Conservation (phyloP, 2,888 invertebrate genomes). For the Ochropacha duplaris region DNA sequence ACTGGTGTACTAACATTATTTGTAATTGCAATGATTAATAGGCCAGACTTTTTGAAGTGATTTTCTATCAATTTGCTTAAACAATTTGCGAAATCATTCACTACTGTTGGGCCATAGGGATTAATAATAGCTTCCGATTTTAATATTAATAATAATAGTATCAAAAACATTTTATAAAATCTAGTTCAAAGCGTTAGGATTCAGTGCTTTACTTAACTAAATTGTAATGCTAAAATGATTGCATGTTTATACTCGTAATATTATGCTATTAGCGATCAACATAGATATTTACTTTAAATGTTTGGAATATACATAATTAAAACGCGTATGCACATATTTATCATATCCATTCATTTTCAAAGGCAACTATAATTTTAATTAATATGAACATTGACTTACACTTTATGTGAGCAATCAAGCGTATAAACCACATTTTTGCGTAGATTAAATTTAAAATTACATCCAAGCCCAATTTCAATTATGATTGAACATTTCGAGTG, state of each 20-base stretch:
- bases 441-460: no score
- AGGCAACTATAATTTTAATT: no score
- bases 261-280: not conserved
- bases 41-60: constrained; percentile 52
- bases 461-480: no score
- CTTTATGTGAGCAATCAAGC: no score
- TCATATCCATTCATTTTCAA: no score
- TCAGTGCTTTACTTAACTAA: not conserved
- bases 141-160: constrained; percentile 21
- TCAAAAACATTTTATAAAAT: constrained; percentile 16
- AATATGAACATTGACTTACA: not conserved
- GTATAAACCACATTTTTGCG: no score
- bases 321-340: not conserved
- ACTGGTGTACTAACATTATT: constrained; percentile 46
- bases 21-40: constrained; percentile 52
- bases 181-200: not conserved
- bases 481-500: no score
- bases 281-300: not conserved
- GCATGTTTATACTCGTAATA: not conserved
- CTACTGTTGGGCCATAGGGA: constrained; percentile 53
- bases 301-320: not conserved
- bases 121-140: constrained; percentile 36
- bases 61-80: constrained; percentile 44
- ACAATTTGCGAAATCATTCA: constrained; percentile 53
- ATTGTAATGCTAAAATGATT: not conserved